A percentile compares a stretch with the other conserved stretches of the same genome.
phyloP scores from a whole-genome alignment of 2,888 invertebrate species.

The Biston betularia region DNA sequence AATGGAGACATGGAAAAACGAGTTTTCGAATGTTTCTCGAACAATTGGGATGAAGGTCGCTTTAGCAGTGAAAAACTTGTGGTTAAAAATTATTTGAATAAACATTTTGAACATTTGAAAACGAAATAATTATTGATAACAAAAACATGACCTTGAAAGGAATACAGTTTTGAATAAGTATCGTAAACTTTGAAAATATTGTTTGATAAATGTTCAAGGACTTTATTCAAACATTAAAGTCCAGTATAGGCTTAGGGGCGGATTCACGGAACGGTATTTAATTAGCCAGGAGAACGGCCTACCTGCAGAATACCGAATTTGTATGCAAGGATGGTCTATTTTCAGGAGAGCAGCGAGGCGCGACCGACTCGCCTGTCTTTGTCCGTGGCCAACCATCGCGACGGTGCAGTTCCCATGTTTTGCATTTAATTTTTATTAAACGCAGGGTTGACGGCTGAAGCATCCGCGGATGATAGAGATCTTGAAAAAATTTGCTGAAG shows the following conservation, averaged over 20 bases:
- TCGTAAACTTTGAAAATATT: too few relatives aligned
- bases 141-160: background rate
- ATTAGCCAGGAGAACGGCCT: constrained; percentile 52
- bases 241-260: background rate
- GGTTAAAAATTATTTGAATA: constrained; percentile 2
- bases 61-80: constrained; percentile 31
- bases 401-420: constrained; percentile 77
- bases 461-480: constrained; percentile 41
- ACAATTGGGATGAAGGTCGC: constrained; percentile 59
- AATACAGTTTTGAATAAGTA: too few relatives aligned
- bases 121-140: background rate
- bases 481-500: constrained; percentile 38
- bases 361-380: constrained; percentile 79
- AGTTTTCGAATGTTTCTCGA: constrained; percentile 61
- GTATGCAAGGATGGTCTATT: constrained; percentile 51
- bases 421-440: constrained; percentile 61
- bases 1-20: constrained; percentile 52
- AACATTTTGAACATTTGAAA: background rate
- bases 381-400: constrained; percentile 78
- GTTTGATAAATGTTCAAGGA: too few relatives aligned
- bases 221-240: too few relatives aligned
- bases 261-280: constrained; percentile 38
- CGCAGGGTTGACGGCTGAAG: constrained; percentile 42
- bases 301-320: constrained; percentile 45
- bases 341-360: constrained; percentile 69